A percentile compares a stretch with the other conserved stretches of the same genome.
These are phyloP conservation scores for Venusia cambrica DNA, from an alignment of 2,888 invertebrate species.

Conservation along the genomic window DNA sequence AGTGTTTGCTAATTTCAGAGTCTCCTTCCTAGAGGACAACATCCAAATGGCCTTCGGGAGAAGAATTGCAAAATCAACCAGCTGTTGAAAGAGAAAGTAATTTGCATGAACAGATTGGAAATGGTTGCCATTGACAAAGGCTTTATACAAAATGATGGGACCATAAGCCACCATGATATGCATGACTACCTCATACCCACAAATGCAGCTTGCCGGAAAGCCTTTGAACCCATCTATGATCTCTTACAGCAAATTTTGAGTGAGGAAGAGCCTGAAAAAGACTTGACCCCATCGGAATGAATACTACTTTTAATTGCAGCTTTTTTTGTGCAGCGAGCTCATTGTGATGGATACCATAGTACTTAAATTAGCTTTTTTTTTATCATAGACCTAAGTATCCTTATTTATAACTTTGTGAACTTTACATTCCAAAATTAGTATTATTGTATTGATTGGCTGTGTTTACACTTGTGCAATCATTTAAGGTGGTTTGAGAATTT, in stretches of 20 bases:
- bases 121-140: constrained; percentile 90
- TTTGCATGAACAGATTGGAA: constrained; percentile 86
- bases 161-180: constrained; percentile 94
- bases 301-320: constrained; percentile 40
- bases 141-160: constrained; percentile 88
- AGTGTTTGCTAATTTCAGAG: constrained; percentile 81
- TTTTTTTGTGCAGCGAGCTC: constrained; percentile 63
- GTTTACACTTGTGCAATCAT: constrained; percentile 43
- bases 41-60: constrained; percentile 90
- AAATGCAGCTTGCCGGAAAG: constrained; percentile 91
- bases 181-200: constrained; percentile 94
- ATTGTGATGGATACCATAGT: constrained; percentile 72
- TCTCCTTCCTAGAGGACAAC: constrained; percentile 92
- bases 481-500: constrained; percentile 31
- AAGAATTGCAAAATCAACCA: constrained; percentile 89
- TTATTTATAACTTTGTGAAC: constrained; percentile 50
- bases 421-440: constrained; percentile 71
- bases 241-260: constrained; percentile 87
- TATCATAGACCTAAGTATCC: constrained; percentile 62
- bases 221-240: constrained; percentile 92
- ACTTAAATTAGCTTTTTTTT: constrained; percentile 76
- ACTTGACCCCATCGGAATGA: constrained; percentile 87
- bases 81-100: constrained; percentile 83
- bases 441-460: constrained; percentile 62
- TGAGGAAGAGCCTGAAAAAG: constrained; percentile 88